Evolutionary conservation across 2,797 vertebrate species (phyloP).

Genomic region (Tokudaia muenninki): DNA sequence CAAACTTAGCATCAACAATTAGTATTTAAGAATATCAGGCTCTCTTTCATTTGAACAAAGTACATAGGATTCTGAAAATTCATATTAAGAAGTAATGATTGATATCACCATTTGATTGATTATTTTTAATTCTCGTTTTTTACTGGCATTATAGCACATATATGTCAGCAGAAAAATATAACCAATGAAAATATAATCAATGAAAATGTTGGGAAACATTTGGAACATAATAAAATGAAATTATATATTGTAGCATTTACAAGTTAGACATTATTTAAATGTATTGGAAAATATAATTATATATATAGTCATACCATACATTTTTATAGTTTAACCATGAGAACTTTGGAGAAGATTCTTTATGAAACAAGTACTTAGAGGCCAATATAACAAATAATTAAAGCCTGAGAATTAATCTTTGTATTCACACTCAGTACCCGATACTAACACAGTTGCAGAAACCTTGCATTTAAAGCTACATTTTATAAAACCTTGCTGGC

Average conservation of each 20-base stretch:
- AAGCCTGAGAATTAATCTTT: slow-evolving; percentile 84
- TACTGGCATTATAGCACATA: not conserved
- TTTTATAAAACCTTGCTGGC: slow-evolving; percentile 87
- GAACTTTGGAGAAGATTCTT: slow-evolving; percentile 60
- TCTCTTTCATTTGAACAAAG: slow-evolving; percentile 25
- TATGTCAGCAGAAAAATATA: not conserved
- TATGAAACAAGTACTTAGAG: slow-evolving; percentile 40
- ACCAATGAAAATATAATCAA: not conserved
- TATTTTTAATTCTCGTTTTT: slow-evolving; percentile 27
- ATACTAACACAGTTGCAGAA: slow-evolving; percentile 79
- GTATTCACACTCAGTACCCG: slow-evolving; percentile 73
- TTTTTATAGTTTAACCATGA: not conserved
- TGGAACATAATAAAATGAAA: not conserved
- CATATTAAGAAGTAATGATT: not conserved
- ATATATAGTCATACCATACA: not conserved
- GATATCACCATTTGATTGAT: slow-evolving; percentile 16
- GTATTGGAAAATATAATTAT: not conserved
- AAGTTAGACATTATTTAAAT: slow-evolving; percentile 27
- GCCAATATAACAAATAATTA: slow-evolving; percentile 74
- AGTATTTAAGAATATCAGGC: not conserved
- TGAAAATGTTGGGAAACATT: not conserved
- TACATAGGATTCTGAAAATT: not conserved
- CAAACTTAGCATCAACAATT: slow-evolving; percentile 55
- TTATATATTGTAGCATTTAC: not conserved
- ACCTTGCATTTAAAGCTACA: slow-evolving; percentile 86